Conservation (phyloP, 92 coral and sea anemone genomes). For the Galaxea fascicularis region DNA sequence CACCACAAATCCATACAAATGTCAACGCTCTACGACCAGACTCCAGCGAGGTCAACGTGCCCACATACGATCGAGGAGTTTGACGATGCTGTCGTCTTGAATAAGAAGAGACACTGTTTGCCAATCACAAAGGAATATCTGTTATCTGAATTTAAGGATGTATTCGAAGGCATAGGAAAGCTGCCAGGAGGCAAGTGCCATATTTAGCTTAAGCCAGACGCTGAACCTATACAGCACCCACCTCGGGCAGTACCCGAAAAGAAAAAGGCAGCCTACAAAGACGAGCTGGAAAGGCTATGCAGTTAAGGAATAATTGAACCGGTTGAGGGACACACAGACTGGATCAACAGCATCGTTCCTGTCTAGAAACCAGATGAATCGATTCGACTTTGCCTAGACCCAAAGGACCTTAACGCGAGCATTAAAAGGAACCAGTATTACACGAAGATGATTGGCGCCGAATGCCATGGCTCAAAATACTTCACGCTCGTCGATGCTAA, state of each 20-base stretch:
- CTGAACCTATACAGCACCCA: not conserved
- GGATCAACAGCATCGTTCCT: slow-evolving; percentile 13
- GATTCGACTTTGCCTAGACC: slow-evolving; percentile 70
- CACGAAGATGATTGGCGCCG: slow-evolving; percentile 19
- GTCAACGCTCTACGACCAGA: not conserved
- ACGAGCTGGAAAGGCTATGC: slow-evolving; percentile 32
- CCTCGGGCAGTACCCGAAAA: slow-evolving; percentile 7
- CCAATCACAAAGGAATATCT: slow-evolving; percentile 29
- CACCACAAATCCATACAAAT: slow-evolving; percentile 1
- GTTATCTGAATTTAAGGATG: slow-evolving; percentile 24
- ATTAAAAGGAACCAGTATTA: slow-evolving; percentile 7
- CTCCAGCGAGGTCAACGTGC: not conserved
- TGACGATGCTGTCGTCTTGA: slow-evolving; percentile 23
- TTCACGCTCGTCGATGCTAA: slow-evolving; percentile 29
- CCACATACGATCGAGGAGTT: not conserved
- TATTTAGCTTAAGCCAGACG: slow-evolving; percentile 13
- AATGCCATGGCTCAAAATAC: slow-evolving; percentile 15
- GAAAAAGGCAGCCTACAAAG: slow-evolving; percentile 2
- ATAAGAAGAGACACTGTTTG: slow-evolving; percentile 27
- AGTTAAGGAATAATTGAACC: slow-evolving; percentile 19
- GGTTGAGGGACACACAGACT: slow-evolving; percentile 17
- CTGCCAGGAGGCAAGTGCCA: slow-evolving; percentile 3
- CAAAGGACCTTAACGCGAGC: slow-evolving; percentile 54
- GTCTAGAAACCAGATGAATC: slow-evolving; percentile 39
- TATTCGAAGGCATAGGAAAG: slow-evolving; percentile 38